These are phyloP conservation scores for Prostheceraeus crozeri DNA, from an alignment of 2,888 invertebrate species.

Conservation along the genomic window DNA sequence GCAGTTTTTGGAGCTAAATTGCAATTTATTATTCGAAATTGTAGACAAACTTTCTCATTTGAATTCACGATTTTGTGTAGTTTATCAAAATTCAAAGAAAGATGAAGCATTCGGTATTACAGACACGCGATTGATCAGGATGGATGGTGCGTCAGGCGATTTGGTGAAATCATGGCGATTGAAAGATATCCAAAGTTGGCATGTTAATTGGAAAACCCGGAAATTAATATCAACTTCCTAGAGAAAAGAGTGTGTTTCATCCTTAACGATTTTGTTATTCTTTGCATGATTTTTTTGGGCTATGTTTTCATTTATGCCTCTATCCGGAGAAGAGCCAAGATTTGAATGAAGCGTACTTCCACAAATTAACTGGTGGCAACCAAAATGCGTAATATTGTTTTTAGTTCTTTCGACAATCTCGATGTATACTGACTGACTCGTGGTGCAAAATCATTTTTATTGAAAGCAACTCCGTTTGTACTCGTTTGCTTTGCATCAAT, in stretches of 20 bases:
- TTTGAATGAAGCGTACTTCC: conserved; percentile 91
- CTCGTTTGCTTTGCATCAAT: no score
- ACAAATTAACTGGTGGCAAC: conserved; percentile 95
- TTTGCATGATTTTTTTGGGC: no score
- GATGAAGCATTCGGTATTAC: conserved; percentile 81
- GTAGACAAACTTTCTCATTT: no score
- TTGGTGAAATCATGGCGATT: conserved; percentile 85
- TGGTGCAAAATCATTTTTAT: no score
- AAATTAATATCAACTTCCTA: conserved; percentile 71
- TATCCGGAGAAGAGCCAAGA: conserved; percentile 92
- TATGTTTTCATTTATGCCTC: conserved; percentile 97
- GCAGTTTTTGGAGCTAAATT: conserved; percentile 82
- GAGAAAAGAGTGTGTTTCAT: conserved; percentile 75
- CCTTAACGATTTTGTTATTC: conserved; percentile 75
- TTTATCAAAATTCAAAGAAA: conserved; percentile 14
- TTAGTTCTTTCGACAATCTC: neutral
- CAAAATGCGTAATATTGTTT: neutral
- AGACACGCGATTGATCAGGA: conserved; percentile 85
- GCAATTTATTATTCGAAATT: conserved; percentile 87
- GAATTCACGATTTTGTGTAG: no score
- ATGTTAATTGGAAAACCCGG: conserved; percentile 96
- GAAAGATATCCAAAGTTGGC: conserved; percentile 81
- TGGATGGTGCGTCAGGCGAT: conserved; percentile 90
- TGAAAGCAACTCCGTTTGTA: no score
- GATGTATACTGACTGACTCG: conserved; percentile 16